phyloP scores from a whole-genome alignment of 2,888 invertebrate species.

The Drosophila setosimentum region DNA sequence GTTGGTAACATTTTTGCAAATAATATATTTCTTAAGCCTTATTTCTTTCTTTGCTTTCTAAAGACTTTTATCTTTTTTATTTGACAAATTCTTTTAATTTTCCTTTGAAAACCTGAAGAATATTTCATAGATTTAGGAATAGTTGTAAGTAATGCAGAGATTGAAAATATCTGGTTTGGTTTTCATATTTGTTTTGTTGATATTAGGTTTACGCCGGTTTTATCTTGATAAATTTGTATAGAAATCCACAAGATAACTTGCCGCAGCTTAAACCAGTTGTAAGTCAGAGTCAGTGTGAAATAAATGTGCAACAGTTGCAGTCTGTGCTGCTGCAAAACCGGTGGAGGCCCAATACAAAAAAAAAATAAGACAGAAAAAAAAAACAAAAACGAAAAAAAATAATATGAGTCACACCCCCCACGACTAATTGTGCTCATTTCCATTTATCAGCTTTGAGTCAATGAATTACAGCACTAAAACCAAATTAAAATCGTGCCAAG shows the following conservation, averaged over 20 bases:
- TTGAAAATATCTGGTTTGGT: conserved; percentile 29
- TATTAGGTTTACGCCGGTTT: conserved; percentile 34
- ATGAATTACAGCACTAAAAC: conserved; percentile 69
- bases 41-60: too few relatives aligned
- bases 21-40: neutral
- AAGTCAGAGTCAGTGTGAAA: neutral
- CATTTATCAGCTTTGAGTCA: conserved; percentile 65
- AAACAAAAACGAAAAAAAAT: neutral
- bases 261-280: conserved; percentile 41
- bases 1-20: neutral
- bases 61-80: neutral
- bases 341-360: neutral
- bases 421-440: conserved; percentile 78
- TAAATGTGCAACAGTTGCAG: conserved; percentile 34
- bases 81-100: neutral
- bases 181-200: conserved; percentile 45
- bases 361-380: neutral
- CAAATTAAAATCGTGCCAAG: conserved; percentile 75
- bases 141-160: conserved; percentile 12
- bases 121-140: conserved; percentile 21
- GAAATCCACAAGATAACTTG: conserved; percentile 42
- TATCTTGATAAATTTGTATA: conserved; percentile 46
- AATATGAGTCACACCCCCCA: conserved; percentile 66
- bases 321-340: conserved; percentile 26
- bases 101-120: neutral